phyloP scores from a whole-genome alignment of 2,888 invertebrate genomes.

The Arge pagana region DNA sequence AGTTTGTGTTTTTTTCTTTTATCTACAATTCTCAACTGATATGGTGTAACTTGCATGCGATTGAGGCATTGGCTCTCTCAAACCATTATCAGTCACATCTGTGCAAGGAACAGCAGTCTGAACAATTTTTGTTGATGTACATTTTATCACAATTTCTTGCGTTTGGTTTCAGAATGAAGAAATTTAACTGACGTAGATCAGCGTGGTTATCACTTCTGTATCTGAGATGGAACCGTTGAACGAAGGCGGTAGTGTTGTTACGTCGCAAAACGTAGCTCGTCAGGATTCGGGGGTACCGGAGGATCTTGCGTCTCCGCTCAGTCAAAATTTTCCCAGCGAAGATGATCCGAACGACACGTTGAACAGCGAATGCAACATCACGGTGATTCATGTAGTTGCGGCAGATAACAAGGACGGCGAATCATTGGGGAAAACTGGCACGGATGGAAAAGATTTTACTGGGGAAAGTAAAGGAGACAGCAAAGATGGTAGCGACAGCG shows the following conservation, averaged over 20 bases:
- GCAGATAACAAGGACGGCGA: conserved; percentile 25
- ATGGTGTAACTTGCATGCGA: too few relatives aligned
- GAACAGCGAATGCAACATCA: conserved; percentile 51
- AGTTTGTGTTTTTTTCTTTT: too few relatives aligned
- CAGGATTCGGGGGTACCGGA: conserved; percentile 54
- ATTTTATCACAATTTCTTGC: conserved; percentile 29
- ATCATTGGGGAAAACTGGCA: conserved; percentile 9
- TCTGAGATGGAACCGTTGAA: conserved; percentile 39
- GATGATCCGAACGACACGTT: conserved; percentile 43
- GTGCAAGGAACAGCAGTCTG: too few relatives aligned
- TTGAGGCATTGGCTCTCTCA: too few relatives aligned
- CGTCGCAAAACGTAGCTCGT: conserved; percentile 44
- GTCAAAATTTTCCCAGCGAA: conserved; percentile 25
- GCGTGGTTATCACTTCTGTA: too few relatives aligned
- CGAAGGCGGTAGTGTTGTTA: conserved; percentile 37
- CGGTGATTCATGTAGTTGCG: conserved; percentile 47
- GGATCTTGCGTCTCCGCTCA: conserved; percentile 45
- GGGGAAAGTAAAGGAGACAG: conserved; percentile 50
- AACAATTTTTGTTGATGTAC: too few relatives aligned
- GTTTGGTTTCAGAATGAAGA: conserved; percentile 28
- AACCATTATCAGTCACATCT: too few relatives aligned
- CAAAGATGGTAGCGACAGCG: conserved; percentile 79
- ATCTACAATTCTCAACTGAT: too few relatives aligned
- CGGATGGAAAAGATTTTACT: conserved; percentile 36
- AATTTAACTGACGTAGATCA: conserved; percentile 28